Percentiles rank a stretch among this genome's conserved stretches.
These are phyloP conservation scores for Pocillopora meandrina DNA, from an alignment of 92 coral and sea anemone genomes.

Conservation along the genomic window DNA sequence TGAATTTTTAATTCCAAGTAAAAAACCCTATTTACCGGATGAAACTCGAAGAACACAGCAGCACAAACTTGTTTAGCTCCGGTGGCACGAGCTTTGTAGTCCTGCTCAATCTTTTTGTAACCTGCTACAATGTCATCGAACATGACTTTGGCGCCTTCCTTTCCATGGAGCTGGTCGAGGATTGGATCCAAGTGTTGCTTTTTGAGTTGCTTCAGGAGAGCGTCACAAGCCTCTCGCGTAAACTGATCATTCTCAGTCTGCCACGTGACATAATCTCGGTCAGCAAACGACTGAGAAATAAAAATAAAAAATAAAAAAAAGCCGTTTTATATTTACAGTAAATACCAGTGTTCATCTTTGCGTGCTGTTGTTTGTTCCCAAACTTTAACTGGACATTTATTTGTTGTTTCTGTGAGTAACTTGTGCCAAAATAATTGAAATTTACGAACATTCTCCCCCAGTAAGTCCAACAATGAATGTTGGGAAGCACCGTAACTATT, in stretches of 20 bases:
- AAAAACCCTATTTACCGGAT: conserved; percentile 37
- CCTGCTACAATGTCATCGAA: conserved; percentile 36
- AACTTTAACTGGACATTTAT: too few species aligned
- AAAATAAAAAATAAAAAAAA: too few species aligned
- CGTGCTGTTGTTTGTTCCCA: too few species aligned
- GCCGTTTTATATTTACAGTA: too few species aligned
- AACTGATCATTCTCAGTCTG: conserved; percentile 20
- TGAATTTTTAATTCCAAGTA: background rate
- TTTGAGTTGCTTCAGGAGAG: conserved; percentile 29
- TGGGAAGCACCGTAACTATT: too few species aligned
- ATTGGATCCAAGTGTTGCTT: conserved; percentile 37
- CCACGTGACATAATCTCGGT: conserved; percentile 12
- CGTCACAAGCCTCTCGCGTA: conserved; percentile 32
- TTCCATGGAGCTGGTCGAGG: conserved; percentile 31
- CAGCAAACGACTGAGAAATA: too few species aligned
- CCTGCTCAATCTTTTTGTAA: conserved; percentile 23
- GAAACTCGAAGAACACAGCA: conserved; percentile 37
- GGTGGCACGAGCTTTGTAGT: conserved; percentile 18
- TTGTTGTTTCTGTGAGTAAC: too few species aligned
- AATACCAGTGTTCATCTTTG: too few species aligned
- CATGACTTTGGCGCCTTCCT: conserved; percentile 40
- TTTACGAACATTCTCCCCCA: too few species aligned
- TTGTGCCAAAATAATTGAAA: too few species aligned
- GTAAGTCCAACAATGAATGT: too few species aligned
- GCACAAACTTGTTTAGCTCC: conserved; percentile 59